A percentile compares a stretch with the other conserved stretches of the same genome.
Evolutionary conservation across 1,140 invertebrate genomes (phyloP).

Genomic region (Cotesia chilonis): DNA sequence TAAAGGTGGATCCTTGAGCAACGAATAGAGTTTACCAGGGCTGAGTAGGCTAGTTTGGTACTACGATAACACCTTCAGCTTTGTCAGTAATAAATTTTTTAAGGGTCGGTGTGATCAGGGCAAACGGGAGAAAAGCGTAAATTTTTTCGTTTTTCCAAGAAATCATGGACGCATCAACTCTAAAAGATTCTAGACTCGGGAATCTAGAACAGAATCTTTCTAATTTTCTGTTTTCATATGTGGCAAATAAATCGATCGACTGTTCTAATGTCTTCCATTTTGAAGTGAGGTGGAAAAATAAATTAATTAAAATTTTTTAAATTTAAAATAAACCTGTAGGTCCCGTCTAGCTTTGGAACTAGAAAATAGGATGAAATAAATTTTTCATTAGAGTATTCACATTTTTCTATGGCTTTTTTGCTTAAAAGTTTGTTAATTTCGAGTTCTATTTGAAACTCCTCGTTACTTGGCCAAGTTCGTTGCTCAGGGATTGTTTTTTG

Average conservation of each 20-base stretch:
- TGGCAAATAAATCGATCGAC: conserved; percentile 31
- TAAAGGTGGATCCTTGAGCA: background rate
- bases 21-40: conserved; percentile 15
- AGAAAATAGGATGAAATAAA: background rate
- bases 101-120: conserved; percentile 16
- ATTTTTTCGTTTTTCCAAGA: conserved; percentile 14
- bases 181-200: conserved; percentile 18
- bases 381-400: background rate
- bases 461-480: too few relatives aligned
- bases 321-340: background rate
- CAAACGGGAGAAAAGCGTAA: conserved; percentile 34
- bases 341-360: background rate
- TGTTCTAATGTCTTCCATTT: background rate
- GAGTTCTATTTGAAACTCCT: background rate
- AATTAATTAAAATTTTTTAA: background rate
- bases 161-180: conserved; percentile 32
- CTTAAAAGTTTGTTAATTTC: background rate
- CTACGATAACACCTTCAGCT: conserved; percentile 22
- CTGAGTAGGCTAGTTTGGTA: conserved; percentile 30
- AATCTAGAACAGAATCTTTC: conserved; percentile 28
- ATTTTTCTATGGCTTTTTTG: background rate
- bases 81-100: conserved; percentile 26
- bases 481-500: too few relatives aligned
- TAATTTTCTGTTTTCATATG: conserved; percentile 23
- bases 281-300: background rate